Percentiles rank a stretch among this genome's conserved stretches.
Conservation (phyloP, 2,888 invertebrate genomes). For the Tetheella fluctuosa region DNA sequence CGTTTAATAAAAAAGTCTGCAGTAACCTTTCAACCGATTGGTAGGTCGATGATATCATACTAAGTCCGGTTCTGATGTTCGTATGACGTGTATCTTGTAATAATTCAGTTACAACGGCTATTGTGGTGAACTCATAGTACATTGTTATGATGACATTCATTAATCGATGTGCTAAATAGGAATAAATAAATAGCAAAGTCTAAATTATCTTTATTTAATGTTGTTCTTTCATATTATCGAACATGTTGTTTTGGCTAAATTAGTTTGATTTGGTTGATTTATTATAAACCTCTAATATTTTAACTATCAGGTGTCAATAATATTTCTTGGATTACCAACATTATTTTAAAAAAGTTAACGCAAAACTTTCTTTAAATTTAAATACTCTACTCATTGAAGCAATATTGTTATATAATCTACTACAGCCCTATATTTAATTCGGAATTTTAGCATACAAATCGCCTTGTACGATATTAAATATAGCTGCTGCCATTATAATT, state of each 20-base stretch:
- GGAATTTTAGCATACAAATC: conserved; percentile 8
- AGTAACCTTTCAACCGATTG: conserved; percentile 35
- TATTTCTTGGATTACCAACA: background rate
- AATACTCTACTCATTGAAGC: background rate
- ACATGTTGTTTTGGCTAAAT: too few relatives aligned
- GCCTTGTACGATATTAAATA: conserved; percentile 10
- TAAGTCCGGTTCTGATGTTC: conserved; percentile 38
- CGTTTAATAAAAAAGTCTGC: conserved; percentile 10
- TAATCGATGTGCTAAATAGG: background rate
- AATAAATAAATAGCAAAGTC: too few relatives aligned
- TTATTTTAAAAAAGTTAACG: too few relatives aligned
- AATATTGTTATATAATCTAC: background rate
- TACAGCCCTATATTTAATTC: background rate
- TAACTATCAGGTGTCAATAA: too few relatives aligned
- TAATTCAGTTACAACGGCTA: background rate
- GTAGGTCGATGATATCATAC: conserved; percentile 43
- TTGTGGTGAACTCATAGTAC: background rate
- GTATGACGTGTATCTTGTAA: conserved; percentile 1
- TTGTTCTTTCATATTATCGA: too few relatives aligned
- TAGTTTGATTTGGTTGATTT: too few relatives aligned
- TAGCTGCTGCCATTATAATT: conserved; percentile 7
- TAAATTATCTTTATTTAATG: too few relatives aligned
- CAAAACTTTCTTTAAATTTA: background rate
- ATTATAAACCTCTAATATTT: too few relatives aligned
- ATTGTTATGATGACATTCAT: background rate